Percentiles rank a stretch among this genome's conserved stretches.
Evolutionary conservation across 2,888 invertebrate species (phyloP).

Genomic region (Nomada lathburiana): DNA sequence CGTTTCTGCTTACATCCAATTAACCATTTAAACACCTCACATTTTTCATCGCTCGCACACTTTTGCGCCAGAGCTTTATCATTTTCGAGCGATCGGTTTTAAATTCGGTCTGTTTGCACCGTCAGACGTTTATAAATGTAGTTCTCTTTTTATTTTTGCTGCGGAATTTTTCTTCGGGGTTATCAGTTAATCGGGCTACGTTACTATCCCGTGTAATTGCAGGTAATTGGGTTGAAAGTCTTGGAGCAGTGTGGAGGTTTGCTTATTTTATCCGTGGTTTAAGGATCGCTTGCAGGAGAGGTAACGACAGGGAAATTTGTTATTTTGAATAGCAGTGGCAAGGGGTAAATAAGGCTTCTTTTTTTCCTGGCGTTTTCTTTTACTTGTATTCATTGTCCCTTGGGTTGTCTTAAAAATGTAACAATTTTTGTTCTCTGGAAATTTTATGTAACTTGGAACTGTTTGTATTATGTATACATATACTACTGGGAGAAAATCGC

Average conservation of each 20-base stretch:
- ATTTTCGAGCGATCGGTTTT: constrained; percentile 2
- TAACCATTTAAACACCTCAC: constrained; percentile 44
- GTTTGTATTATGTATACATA: too few relatives aligned
- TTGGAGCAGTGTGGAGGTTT: not conserved
- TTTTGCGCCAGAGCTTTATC: constrained; percentile 4
- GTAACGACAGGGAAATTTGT: not conserved
- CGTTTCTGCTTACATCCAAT: constrained; percentile 31
- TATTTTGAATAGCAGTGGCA: too few relatives aligned
- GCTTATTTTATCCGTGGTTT: not conserved
- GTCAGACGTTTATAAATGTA: not conserved
- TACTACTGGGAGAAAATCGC: too few relatives aligned
- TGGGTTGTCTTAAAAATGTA: too few relatives aligned
- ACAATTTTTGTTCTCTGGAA: too few relatives aligned
- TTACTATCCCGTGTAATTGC: not conserved
- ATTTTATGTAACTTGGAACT: too few relatives aligned
- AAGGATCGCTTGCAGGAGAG: constrained; percentile 22
- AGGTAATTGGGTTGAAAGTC: not conserved
- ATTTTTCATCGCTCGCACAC: constrained; percentile 13
- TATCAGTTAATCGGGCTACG: not conserved
- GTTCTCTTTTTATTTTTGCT: too few relatives aligned
- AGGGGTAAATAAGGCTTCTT: too few relatives aligned
- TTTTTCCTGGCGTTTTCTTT: too few relatives aligned
- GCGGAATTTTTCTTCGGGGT: not conserved
- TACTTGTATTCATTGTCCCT: too few relatives aligned
- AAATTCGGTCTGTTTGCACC: constrained; percentile 12